Base-by-base conservation (phyloP, 2,888 invertebrate genomes). In the Limnephilus rhombicus region DNA sequence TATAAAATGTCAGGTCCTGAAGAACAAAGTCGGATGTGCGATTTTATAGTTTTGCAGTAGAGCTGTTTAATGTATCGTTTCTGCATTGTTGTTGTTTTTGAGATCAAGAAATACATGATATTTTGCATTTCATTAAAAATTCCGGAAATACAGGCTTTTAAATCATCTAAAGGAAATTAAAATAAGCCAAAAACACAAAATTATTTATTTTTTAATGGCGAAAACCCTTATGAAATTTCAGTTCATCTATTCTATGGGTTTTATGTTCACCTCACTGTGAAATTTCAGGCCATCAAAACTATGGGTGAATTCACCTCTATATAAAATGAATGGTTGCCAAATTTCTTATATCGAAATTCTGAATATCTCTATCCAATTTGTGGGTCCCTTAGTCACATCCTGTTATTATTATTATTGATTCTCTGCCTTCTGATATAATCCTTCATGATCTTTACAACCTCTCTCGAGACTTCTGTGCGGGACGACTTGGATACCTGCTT, bases 391-490 rank as follows among this genome's bases (percentile, higher is more conserved):
- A 68, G 68, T 68, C n/a, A 68, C 68, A 68, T 68, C n/a, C 68
- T n/a, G n/a, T 68, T 68, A n/a, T 68, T 68, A 68, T 68, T 68
- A 68, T 68, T 68, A 24, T n/a, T 68, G n/a, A 11, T 86, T 86
- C 86, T 15, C 49, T 87, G 88, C 49, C 87, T 88, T 49, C 83
- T 91, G n/a, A 88, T n/a, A 24, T 68, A 82, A 24, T 96, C 96
- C 93, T 95, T 95, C 49, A 96, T 94, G 92, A 96, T 96, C 2
- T 96, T 95, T 15, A 96, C 85, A 0, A 96, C 95, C 94, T 96
- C 95, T 2, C 94, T 94, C 0, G 96, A 95, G 92, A 95, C 94
- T 9, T 94, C 94, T 9, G 95, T 94, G 0, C 95, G 94, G 0
- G 95, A 94, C 0, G 96, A 95, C 29, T 95, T 95, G 9, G 94